Base-by-base conservation (phyloP, 2,113 vertebrate species). In the Archilochus colubris region DNA sequence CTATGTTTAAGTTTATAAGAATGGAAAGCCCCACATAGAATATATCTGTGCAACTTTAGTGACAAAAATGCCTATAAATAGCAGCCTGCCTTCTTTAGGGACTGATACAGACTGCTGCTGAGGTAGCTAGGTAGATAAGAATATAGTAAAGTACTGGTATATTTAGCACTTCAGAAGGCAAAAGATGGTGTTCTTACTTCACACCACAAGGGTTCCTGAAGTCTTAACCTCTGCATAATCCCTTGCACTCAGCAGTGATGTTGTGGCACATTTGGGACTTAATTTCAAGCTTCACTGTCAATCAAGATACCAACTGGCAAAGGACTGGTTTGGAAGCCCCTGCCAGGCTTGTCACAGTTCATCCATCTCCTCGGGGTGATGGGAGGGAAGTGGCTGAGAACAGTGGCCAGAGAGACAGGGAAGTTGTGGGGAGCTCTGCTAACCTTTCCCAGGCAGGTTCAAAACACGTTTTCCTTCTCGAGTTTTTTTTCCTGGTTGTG, bases 51-150 rank as follows among this genome's bases (percentile, higher is more conserved):
- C 51, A 72, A 50, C 82, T 94, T 82, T 10, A 88, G 94, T 63
- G 82, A 84, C 91, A 89, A 84, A 89, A 92, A 88, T 79, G 61
- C 84, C 86, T 57, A 95, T 88, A 95, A 94, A 94, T 88, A 94
- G 92, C 82, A 89, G 88, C 76, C 58, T 77, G 73, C 69, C n/a
- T 82, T 84, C 93, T 96, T 88, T 62, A 85, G 93, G 73, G 77
- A 68, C 70, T 64, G 91, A 75, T 92, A 12, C 57, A 75, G 72
- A 21, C 91, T 46, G 70, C 85, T 95, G 70, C 63, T 13, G 54
- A 74, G 91, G 93, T 38, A 62, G 91, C 85, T 70, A 54, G 73
- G 86, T 38, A 82, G 82, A 58, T 66, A 88, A 82, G 82, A 23
- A 50, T 61, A 13, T 55, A 81, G 89, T 86, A 82, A 92, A 91